phyloP scores from a whole-genome alignment of 2,888 invertebrate genomes.

The Coelopa pilipes region DNA sequence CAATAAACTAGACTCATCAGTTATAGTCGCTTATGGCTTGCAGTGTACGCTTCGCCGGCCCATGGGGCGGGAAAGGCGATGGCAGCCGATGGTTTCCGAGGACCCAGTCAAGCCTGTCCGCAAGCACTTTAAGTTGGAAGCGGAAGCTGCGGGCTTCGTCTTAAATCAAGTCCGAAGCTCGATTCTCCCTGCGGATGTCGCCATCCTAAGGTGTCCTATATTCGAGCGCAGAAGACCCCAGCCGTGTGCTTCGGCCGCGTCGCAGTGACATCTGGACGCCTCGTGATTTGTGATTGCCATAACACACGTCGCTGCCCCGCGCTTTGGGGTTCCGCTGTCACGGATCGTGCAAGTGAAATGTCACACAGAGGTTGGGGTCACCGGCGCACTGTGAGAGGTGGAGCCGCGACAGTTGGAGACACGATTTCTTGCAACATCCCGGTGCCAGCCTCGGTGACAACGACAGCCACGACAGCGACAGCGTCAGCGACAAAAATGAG shows the following conservation, averaged over 20 bases:
- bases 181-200: not conserved
- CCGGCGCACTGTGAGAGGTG: slow-evolving; percentile 17
- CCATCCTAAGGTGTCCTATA: not conserved
- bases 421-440: not conserved
- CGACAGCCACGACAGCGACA: not conserved
- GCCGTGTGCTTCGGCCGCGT: not conserved
- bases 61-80: not conserved
- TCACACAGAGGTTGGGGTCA: slow-evolving; percentile 41
- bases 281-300: slow-evolving; percentile 39
- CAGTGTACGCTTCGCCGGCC: not conserved
- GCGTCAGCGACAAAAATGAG: not conserved
- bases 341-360: slow-evolving; percentile 41
- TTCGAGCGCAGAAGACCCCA: not conserved
- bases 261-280: slow-evolving; percentile 8
- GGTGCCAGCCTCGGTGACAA: not conserved
- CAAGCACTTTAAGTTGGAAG: not conserved
- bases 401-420: not conserved
- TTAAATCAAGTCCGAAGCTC: not conserved
- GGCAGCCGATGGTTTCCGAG: too few relatives aligned
- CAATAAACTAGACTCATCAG: too few relatives aligned
- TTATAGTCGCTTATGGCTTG: not conserved
- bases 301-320: slow-evolving; percentile 27
- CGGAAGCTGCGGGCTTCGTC: slow-evolving; percentile 1
- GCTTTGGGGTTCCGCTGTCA: slow-evolving; percentile 9
- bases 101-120: slow-evolving; percentile 4